Evolutionary conservation across 2,888 invertebrate genomes (phyloP), one percentile per base, ranked within the genome.

Genomic region (Tiphia femorata): DNA sequence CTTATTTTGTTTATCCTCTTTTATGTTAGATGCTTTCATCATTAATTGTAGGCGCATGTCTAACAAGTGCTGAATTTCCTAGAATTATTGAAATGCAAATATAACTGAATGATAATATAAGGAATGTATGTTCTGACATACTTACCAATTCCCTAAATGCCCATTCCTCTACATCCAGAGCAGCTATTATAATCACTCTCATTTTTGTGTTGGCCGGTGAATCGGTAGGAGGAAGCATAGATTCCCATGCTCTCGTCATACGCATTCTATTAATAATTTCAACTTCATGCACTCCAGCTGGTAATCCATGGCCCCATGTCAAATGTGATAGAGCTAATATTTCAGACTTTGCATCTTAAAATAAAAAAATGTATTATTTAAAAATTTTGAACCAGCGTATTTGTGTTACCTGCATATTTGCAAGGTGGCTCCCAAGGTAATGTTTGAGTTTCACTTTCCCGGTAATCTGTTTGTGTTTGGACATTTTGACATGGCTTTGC

Each of bases 131-230:
- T 23, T 25, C 1, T n/a, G n/a, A 63, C 50, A 35, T 40, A 59
- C 29, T 76, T 73, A 91, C 92, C 64, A 90, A 88, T 78, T 95
- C 94, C 58, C 95, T 87, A 49, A 92, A 91, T 7, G 91, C 87
- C 94, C 94, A 95, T 75, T 94, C 91, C 67, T 93, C 91, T 57
- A 90, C 87, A 81, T 95, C 95, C 63, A 95, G 87, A n/a, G 92
- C 91, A 43, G 88, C 88, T 62, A 95, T 87, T 72, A 94, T 88
- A n/a, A 84, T 85, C 10, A 88, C 85, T 2, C 90, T 84, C 44
- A 86, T 85, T 71, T 89, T 89, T 75, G 88, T 88, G 70, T 89
- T 88, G 73, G 82, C 81, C 20, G 85, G 83, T 19, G 85, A 80
- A 54, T 86, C 85, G 47, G 88, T 82, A 14, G 88, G 87, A 1